A percentile compares a stretch with the other conserved stretches of the same genome.
Evolutionary conservation across 1,140 invertebrate species (phyloP).

Genomic region (Orussus abietinus): DNA sequence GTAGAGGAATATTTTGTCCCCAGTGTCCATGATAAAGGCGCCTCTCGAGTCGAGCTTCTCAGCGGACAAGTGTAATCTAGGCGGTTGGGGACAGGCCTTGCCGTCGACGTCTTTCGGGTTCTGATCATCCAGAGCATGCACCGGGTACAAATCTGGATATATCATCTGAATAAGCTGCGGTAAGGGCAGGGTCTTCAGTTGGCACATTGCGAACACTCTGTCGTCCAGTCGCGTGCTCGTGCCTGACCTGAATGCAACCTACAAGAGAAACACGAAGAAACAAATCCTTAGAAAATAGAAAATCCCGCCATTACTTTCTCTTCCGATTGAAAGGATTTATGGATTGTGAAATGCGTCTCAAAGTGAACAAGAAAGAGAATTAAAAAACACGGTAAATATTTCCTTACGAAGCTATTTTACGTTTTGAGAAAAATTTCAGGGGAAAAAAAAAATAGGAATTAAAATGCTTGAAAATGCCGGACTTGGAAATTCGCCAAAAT

Average conservation of each 20-base stretch:
- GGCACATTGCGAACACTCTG: constrained; percentile 87
- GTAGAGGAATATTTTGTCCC: constrained; percentile 80
- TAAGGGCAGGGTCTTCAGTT: constrained; percentile 87
- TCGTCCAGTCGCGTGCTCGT: constrained; percentile 88
- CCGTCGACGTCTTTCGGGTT: constrained; percentile 56
- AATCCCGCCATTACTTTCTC: no score
- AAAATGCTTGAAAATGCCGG: no score
- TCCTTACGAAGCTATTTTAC: no score
- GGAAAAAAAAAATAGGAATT: no score
- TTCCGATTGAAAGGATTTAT: no score
- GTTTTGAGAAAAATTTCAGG: no score
- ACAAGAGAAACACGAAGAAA: constrained; percentile 25
- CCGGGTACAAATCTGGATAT: constrained; percentile 91
- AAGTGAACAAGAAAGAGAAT: no score
- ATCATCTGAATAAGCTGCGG: constrained; percentile 76
- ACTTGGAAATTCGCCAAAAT: no score
- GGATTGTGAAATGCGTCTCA: no score
- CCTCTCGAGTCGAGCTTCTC: constrained; percentile 81
- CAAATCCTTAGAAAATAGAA: no score
- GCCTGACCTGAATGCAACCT: constrained; percentile 84
- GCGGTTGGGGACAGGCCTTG: constrained; percentile 58
- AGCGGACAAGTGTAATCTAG: constrained; percentile 65
- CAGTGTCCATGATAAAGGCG: constrained; percentile 87
- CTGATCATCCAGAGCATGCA: constrained; percentile 73
- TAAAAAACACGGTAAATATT: no score